These are phyloP conservation scores for Brachirus orientalis DNA, from an alignment of 2,113 vertebrate genomes.

Conservation along the genomic window DNA sequence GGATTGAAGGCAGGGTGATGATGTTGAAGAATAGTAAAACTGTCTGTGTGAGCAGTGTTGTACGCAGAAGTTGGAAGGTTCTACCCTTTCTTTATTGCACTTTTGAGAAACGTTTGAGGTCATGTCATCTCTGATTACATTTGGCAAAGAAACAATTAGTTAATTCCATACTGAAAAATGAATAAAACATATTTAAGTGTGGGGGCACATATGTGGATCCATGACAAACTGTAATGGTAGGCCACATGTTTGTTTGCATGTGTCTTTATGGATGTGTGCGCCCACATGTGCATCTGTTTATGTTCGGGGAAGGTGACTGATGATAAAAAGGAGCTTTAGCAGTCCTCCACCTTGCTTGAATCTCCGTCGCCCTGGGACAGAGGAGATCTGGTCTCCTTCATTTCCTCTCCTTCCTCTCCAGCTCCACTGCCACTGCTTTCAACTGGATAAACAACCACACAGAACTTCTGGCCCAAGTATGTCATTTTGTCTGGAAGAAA, in stretches of 20 bases:
- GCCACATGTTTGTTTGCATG: slow-evolving; percentile 11
- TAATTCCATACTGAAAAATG: slow-evolving; percentile 15
- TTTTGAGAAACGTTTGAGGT: slow-evolving; percentile 25
- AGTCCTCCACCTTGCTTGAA: slow-evolving; percentile 69
- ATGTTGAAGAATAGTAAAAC: slow-evolving; percentile 9
- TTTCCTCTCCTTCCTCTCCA: slow-evolving; percentile 73
- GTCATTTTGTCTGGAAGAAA: slow-evolving; percentile 84
- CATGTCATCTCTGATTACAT: slow-evolving; percentile 22
- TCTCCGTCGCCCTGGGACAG: slow-evolving; percentile 70
- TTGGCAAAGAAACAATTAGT: slow-evolving; percentile 46
- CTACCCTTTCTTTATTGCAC: slow-evolving; percentile 55
- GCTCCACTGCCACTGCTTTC: neutral
- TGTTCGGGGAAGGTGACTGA: slow-evolving; percentile 7
- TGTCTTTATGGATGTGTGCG: slow-evolving; percentile 24
- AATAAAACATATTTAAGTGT: slow-evolving; percentile 8
- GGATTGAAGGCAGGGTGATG: neutral
- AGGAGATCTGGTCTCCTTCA: slow-evolving; percentile 74
- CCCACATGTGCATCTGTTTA: slow-evolving; percentile 25
- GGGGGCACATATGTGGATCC: slow-evolving; percentile 20
- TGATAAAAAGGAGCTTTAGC: slow-evolving; percentile 47
- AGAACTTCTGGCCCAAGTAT: slow-evolving; percentile 88
- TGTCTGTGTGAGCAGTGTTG: neutral
- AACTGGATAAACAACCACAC: slow-evolving; percentile 88
- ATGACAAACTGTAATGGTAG: slow-evolving; percentile 18
- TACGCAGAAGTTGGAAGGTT: slow-evolving; percentile 13